phyloP scores from a whole-genome alignment of 2,888 invertebrate species.

The Altica lythri region DNA sequence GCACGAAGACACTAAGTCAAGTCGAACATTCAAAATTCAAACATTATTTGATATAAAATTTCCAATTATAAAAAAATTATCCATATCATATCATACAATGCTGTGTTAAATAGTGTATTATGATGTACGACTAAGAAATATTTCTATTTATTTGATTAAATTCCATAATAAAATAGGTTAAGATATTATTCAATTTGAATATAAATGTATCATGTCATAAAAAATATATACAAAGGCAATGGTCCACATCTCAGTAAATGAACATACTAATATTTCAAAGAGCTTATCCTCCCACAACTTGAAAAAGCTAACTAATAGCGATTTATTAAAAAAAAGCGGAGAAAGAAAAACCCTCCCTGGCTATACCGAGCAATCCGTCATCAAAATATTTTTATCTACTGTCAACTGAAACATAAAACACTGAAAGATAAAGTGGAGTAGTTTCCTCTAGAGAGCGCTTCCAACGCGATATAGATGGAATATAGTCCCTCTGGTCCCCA shows the following conservation, averaged over 20 bases:
- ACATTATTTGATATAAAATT: no score
- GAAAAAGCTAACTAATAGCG: conserved; percentile 51
- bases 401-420: conserved; percentile 58
- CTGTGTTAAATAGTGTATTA: no score
- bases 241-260: conserved; percentile 19
- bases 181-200: no score
- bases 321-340: conserved; percentile 54
- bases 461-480: conserved; percentile 51
- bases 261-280: conserved; percentile 44
- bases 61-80: no score
- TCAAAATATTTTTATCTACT: conserved; percentile 59
- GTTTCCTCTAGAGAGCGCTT: conserved; percentile 55
- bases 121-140: no score
- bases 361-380: conserved; percentile 55
- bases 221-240: conserved; percentile 1
- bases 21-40: no score
- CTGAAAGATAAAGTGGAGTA: conserved; percentile 57
- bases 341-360: conserved; percentile 50
- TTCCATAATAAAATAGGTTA: no score
- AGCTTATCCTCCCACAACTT: conserved; percentile 41
- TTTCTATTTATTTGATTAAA: no score
- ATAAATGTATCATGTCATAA: no score
- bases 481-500: conserved; percentile 31
- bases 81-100: no score
- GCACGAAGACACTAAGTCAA: no score